phyloP scores from a whole-genome alignment of 2,797 vertebrate species.

The Uromys caudimaculatus region DNA sequence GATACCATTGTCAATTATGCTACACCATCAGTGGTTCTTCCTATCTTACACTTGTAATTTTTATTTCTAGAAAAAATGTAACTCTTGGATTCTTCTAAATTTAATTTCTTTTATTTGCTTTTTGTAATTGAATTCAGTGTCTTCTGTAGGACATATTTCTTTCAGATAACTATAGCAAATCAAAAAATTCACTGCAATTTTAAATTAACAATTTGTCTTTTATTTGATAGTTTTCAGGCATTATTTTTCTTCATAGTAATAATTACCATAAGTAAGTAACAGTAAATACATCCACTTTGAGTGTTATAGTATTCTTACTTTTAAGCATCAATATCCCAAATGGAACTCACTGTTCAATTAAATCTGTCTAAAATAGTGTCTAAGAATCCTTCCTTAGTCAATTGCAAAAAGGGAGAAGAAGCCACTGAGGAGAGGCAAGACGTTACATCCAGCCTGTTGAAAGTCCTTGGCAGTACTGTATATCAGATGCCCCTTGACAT shows the following conservation, averaged over 20 bases:
- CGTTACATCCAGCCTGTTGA: neutral
- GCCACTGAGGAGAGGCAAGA: neutral
- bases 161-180: neutral
- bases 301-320: neutral
- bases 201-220: constrained; percentile 14
- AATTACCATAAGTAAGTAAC: neutral
- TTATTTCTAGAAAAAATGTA: neutral
- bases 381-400: neutral
- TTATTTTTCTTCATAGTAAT: neutral
- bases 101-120: neutral
- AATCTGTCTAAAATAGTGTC: neutral
- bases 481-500: neutral
- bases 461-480: neutral
- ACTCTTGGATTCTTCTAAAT: neutral
- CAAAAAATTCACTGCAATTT: neutral
- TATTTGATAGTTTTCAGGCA: constrained; percentile 3
- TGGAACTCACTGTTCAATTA: constrained; percentile 7
- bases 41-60: constrained; percentile 10
- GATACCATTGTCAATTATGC: neutral
- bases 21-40: neutral
- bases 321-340: neutral
- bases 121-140: neutral
- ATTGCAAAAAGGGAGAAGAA: neutral
- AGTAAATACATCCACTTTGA: neutral
- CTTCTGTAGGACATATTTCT: neutral